phyloP scores from a whole-genome alignment of 2,888 invertebrate genomes.

The Leptopilina drosophilae region DNA sequence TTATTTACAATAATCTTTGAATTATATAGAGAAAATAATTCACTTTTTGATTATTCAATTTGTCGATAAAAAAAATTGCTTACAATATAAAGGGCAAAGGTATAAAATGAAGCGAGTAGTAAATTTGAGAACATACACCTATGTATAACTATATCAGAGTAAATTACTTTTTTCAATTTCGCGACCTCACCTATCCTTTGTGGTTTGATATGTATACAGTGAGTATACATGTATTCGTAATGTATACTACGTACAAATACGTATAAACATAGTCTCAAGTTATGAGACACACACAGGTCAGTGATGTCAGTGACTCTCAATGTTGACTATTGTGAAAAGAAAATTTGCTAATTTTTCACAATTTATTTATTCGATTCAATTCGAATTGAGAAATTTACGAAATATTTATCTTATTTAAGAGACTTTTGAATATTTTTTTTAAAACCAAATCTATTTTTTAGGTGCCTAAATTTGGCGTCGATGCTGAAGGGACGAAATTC shows the following conservation, averaged over 20 bases:
- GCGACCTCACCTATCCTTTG: conserved; percentile 32
- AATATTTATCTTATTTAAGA: too few species aligned
- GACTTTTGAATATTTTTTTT: too few species aligned
- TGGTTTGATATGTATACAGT: conserved; percentile 11
- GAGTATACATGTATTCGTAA: background rate
- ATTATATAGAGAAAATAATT: too few species aligned
- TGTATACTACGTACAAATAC: background rate
- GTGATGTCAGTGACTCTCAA: conserved; percentile 61
- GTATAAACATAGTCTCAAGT: conserved; percentile 8
- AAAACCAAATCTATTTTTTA: too few species aligned
- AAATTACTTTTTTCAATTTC: conserved; percentile 40
- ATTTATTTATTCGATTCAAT: background rate
- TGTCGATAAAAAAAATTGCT: conserved; percentile 2
- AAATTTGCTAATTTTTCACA: conserved; percentile 40
- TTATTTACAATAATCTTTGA: too few species aligned
- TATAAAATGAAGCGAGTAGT: background rate
- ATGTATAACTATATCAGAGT: background rate
- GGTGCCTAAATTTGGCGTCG: too few species aligned
- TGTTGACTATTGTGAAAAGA: conserved; percentile 30
- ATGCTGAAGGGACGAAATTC: too few species aligned
- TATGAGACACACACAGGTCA: conserved; percentile 54
- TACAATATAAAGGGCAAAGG: conserved; percentile 16
- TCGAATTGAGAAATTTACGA: too few species aligned
- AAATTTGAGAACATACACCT: background rate
- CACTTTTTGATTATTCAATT: background rate